Base-by-base conservation (phyloP, 2,113 vertebrate genomes). In the Alectura lathami region DNA sequence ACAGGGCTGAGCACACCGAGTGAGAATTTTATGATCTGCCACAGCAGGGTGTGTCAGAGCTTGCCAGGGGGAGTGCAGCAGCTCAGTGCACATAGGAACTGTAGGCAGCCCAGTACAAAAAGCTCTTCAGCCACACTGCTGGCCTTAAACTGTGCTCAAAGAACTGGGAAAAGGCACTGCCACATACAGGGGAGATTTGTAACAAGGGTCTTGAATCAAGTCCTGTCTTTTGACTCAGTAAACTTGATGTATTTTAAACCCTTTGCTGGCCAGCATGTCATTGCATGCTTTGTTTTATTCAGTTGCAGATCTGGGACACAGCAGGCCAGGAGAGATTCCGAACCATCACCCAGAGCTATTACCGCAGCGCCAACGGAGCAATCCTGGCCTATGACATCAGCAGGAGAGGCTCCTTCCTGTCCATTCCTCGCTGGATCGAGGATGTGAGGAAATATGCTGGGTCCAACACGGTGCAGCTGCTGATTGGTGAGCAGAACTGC, bases 261-360 rank as follows among this genome's bases (percentile, higher is more conserved):
- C n/a, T 53, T 66, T 30, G n/a, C 56, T 64, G 21, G 64, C 15
- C 77, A 18, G 63, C 5, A 45, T 51, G 64, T 94, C 51, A 70
- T 50, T 27, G 4, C 47, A 10, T 82, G 6, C 89, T 27, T 57
- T 95, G 45, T 27, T 68, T 73, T 34, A 8, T 87, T 40, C 78
- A 99, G 98, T 91, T 99, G 96, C 98, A 99, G 98, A 99, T 99
- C 91, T 99, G 98, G 98, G 98, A 99, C 97, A 99, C 98, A 0
- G 98, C 98, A 0, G 98, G 98, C 60, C 98, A 99, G 97, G 98
- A 99, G 93, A 94, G 98, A 7, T 99, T 99, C 94, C 98, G 98
- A 22, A 99, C 98, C 51, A 99, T 99, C 96, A 99, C 98, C 0
- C 98, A 99, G 98, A 99, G 98, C 68, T 99, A 99, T 29, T 99